A percentile compares a stretch with the other conserved stretches of the same genome.
Evolutionary conservation across 1,140 invertebrate genomes (phyloP).

Genomic region (Bicyclus anynana): DNA sequence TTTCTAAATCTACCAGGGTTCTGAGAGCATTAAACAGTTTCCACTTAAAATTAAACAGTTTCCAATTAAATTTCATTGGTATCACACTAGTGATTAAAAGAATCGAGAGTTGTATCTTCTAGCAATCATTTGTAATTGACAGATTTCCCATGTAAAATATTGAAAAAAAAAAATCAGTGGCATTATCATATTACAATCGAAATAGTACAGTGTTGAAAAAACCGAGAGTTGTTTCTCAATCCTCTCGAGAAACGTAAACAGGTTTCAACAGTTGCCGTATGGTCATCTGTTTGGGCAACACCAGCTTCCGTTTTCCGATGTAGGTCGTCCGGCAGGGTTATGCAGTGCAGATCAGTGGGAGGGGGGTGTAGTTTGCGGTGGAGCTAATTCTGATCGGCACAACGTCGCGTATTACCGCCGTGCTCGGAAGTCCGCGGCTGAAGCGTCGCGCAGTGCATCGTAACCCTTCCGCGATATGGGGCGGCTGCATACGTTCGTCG

Average conservation of each 20-base stretch:
- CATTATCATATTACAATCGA: too few species aligned
- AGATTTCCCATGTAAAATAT: too few species aligned
- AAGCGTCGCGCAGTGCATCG: slow-evolving; percentile 46
- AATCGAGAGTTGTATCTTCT: too few species aligned
- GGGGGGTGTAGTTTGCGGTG: slow-evolving; percentile 53
- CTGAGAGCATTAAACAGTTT: too few species aligned
- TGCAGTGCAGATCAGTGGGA: slow-evolving; percentile 42
- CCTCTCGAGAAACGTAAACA: slow-evolving; percentile 19
- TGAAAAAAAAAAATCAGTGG: too few species aligned
- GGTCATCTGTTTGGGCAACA: slow-evolving; percentile 40
- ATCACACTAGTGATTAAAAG: too few species aligned
- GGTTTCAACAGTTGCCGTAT: slow-evolving; percentile 8
- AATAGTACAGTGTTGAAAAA: too few species aligned
- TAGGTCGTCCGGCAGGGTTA: slow-evolving; percentile 65
- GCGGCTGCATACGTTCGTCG: slow-evolving; percentile 84
- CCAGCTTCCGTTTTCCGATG: slow-evolving; percentile 58
- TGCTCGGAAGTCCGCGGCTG: slow-evolving; percentile 45
- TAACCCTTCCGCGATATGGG: slow-evolving; percentile 59
- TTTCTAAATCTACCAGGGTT: too few species aligned
- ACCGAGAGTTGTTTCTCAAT: neutral
- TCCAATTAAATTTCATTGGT: too few species aligned
- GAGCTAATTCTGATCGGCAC: slow-evolving; percentile 60
- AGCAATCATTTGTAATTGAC: too few species aligned
- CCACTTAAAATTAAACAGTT: too few species aligned
- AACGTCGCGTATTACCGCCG: slow-evolving; percentile 59